Evolutionary conservation across 2,113 vertebrate species (phyloP).

Genomic region (Bungarus multicinctus): DNA sequence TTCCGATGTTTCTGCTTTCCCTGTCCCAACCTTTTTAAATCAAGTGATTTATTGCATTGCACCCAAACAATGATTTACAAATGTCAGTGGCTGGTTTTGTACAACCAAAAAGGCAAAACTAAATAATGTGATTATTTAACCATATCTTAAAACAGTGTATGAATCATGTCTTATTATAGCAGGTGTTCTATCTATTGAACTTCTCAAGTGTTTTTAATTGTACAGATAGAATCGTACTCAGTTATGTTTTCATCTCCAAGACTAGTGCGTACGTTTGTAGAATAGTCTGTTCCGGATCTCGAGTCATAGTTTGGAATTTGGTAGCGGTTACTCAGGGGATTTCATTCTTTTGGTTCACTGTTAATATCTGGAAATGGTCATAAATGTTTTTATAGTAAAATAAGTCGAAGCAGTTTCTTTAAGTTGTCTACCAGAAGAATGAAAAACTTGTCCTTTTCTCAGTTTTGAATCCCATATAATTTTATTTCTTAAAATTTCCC

Average conservation of each 20-base stretch:
- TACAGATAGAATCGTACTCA: too few relatives aligned
- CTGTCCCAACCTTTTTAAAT: background rate
- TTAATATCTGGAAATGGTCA: background rate
- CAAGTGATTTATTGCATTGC: background rate
- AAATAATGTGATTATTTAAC: background rate
- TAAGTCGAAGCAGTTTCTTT: background rate
- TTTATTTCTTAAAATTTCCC: background rate
- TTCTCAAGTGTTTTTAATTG: background rate
- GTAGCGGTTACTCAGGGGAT: background rate
- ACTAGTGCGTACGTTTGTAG: background rate
- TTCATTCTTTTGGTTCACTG: background rate
- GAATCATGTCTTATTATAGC: background rate
- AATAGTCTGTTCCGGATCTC: background rate
- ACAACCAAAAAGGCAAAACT: background rate
- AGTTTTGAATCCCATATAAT: background rate
- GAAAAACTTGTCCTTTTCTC: background rate
- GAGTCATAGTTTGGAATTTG: background rate
- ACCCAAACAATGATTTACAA: background rate
- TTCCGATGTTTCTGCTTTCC: background rate
- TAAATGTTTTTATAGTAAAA: background rate
- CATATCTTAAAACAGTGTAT: background rate
- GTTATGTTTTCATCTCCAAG: background rate
- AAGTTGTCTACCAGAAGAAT: background rate
- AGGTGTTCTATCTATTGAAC: background rate
- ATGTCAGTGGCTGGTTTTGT: background rate